Percentiles rank a stretch among this genome's conserved stretches.
Conservation (phyloP, 2,888 invertebrate genomes). For the Heliconius sara region DNA sequence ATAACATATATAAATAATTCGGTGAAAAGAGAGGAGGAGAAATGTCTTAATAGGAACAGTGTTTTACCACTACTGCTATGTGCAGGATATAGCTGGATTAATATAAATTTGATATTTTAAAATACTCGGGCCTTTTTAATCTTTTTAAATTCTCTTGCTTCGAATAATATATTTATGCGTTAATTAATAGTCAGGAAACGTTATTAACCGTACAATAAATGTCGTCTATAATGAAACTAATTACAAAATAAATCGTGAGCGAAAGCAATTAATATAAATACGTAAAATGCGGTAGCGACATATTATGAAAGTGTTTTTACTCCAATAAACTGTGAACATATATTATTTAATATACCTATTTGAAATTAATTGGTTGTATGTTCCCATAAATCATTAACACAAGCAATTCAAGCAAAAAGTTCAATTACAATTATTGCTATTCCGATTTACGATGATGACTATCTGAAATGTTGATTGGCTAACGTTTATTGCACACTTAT, state of each 20-base stretch:
- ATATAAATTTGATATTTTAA: too few relatives aligned
- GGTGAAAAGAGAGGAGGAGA: too few relatives aligned
- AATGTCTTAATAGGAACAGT: too few relatives aligned
- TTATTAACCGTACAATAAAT: not conserved
- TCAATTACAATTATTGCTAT: conserved; percentile 15
- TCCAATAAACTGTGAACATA: not conserved
- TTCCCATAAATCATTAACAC: conserved; percentile 27
- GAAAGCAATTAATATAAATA: conserved; percentile 29
- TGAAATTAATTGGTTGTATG: conserved; percentile 10
- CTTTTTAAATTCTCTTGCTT: too few relatives aligned
- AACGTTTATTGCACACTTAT: not conserved
- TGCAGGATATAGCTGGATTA: not conserved
- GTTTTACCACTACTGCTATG: too few relatives aligned
- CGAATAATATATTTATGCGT: not conserved
- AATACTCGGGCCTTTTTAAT: too few relatives aligned
- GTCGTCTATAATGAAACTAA: not conserved
- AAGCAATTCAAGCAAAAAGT: conserved; percentile 28
- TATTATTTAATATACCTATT: not conserved
- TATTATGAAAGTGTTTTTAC: conserved; percentile 26
- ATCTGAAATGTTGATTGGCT: conserved; percentile 4
- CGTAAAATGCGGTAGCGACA: conserved; percentile 30
- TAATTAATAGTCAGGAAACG: not conserved
- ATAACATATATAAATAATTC: not conserved
- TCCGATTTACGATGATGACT: conserved; percentile 22
- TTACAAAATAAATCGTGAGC: conserved; percentile 7